Evolutionary conservation across 2,888 invertebrate species (phyloP).

Genomic region (Arrhopalites spinosus): DNA sequence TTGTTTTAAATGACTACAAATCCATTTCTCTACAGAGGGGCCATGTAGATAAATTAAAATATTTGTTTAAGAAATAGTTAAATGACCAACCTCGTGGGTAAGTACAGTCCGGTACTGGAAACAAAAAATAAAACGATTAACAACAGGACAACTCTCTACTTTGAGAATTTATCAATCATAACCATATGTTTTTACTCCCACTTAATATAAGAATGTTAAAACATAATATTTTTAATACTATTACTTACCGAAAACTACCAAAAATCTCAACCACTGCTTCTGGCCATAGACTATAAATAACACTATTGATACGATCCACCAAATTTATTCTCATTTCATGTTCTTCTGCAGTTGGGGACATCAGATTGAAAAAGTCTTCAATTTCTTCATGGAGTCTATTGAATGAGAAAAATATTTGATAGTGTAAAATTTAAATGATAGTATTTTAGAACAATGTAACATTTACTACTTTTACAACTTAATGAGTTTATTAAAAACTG

Average conservation of each 20-base stretch:
- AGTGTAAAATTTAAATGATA: constrained; percentile 46
- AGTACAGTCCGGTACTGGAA: constrained; percentile 95
- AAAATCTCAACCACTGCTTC: constrained; percentile 95
- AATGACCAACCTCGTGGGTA: constrained; percentile 81
- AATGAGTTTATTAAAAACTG: no score
- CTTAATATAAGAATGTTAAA: no score
- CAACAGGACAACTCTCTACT: no score
- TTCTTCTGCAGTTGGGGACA: constrained; percentile 91
- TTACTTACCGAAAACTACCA: constrained; percentile 78
- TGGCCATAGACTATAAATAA: constrained; percentile 88
- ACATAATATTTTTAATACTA: no score
- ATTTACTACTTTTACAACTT: not conserved
- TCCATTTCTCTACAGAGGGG: not conserved
- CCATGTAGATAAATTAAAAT: not conserved
- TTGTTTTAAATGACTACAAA: not conserved
- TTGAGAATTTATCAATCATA: no score
- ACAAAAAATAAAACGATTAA: constrained; percentile 68
- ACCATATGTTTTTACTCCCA: no score
- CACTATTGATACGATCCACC: constrained; percentile 83
- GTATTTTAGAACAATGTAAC: constrained; percentile 31
- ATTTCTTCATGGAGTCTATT: constrained; percentile 93
- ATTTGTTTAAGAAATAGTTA: constrained; percentile 10
- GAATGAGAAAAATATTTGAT: constrained; percentile 24
- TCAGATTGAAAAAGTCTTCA: constrained; percentile 92
- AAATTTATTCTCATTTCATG: constrained; percentile 86